phyloP scores from a whole-genome alignment of 2,113 vertebrate genomes.

The Fukomys damarensis region DNA sequence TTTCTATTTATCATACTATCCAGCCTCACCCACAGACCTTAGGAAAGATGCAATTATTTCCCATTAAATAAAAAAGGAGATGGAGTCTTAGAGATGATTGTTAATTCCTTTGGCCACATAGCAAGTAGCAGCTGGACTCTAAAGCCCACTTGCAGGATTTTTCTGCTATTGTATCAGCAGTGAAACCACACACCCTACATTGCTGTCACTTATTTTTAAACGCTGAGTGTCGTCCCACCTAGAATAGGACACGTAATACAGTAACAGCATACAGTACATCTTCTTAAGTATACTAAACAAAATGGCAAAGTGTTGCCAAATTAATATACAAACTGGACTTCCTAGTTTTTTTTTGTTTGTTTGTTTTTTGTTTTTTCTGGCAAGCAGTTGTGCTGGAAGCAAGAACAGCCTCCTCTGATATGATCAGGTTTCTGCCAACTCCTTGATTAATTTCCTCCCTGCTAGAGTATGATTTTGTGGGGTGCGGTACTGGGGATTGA shows the following conservation, averaged over 20 bases:
- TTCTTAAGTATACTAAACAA: neutral
- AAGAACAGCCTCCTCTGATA: neutral
- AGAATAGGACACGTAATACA: neutral
- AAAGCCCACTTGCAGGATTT: neutral
- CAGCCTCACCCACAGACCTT: neutral
- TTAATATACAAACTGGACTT: neutral
- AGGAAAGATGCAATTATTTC: neutral
- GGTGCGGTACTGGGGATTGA: too few relatives aligned
- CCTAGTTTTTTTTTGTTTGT: neutral
- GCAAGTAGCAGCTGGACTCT: neutral
- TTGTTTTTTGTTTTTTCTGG: neutral
- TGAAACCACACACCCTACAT: neutral
- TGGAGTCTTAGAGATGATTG: neutral
- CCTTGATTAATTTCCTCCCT: neutral
- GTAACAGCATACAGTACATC: neutral
- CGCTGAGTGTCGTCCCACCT: neutral
- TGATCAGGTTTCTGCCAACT: neutral
- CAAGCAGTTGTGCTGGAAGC: neutral
- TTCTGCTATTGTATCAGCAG: slow-evolving; percentile 33
- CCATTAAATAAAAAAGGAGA: slow-evolving; percentile 20
- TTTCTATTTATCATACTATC: neutral
- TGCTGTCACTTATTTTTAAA: slow-evolving; percentile 1
- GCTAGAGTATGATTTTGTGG: neutral
- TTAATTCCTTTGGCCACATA: neutral
- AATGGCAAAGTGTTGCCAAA: neutral